Evolutionary conservation across 2,888 invertebrate genomes (phyloP).

Genomic region (Gymnoscelis rufifasciata): DNA sequence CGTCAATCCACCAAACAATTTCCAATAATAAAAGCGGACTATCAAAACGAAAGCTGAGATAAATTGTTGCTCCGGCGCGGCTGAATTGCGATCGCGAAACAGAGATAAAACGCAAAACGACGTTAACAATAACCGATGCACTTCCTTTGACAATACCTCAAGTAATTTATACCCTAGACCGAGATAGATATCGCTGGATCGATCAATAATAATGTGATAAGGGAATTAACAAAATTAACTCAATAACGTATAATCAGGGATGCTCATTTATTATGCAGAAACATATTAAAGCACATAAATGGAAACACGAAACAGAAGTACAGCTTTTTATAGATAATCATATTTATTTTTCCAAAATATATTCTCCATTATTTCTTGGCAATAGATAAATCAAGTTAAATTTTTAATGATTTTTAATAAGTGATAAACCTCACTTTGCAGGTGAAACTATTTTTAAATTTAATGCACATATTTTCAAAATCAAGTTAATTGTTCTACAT

Average conservation of each 20-base stretch:
- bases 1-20: constrained; percentile 54
- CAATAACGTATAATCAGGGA: constrained; percentile 56
- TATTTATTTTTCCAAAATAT: too few relatives aligned
- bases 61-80: constrained; percentile 56
- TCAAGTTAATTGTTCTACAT: too few relatives aligned
- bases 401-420: too few relatives aligned
- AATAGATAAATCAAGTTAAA: too few relatives aligned
- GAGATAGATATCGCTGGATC: constrained; percentile 62
- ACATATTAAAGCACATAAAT: constrained; percentile 11
- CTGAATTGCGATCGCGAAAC: constrained; percentile 50
- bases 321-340: too few relatives aligned
- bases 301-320: constrained; percentile 4
- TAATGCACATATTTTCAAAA: too few relatives aligned
- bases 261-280: constrained; percentile 44
- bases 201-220: constrained; percentile 72
- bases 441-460: too few relatives aligned
- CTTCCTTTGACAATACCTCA: constrained; percentile 69
- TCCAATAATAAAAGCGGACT: constrained; percentile 61
- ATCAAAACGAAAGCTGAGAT: constrained; percentile 48
- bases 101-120: constrained; percentile 62
- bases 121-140: constrained; percentile 74
- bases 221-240: constrained; percentile 68
- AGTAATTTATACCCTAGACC: constrained; percentile 66
- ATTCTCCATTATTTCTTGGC: too few relatives aligned
- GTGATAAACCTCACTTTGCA: too few relatives aligned